Conservation (phyloP, 2,797 vertebrate species). For the Onychomys torridus region DNA sequence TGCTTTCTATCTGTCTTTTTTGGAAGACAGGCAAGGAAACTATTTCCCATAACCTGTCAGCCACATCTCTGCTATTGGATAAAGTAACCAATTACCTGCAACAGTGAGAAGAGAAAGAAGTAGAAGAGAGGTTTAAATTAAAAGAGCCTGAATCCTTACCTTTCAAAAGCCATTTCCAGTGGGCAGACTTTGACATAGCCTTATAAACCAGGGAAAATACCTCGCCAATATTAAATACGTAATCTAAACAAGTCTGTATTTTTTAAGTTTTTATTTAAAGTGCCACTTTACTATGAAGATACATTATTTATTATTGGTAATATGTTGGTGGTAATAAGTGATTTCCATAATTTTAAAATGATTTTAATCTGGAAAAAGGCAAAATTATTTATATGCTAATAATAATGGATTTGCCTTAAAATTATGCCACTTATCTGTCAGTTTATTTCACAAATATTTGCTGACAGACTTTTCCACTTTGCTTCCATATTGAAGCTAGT, state of each 20-base stretch:
- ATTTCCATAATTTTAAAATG: slow-evolving; percentile 45
- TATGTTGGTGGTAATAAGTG: not conserved
- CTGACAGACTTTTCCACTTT: not conserved
- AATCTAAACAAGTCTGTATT: not conserved
- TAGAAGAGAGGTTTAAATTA: not conserved
- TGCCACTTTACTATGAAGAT: slow-evolving; percentile 35
- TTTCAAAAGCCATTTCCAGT: not conserved
- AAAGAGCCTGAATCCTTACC: not conserved
- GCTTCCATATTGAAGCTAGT: not conserved
- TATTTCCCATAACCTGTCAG: not conserved
- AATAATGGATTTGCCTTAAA: not conserved
- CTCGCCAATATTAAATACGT: not conserved
- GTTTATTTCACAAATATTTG: slow-evolving; percentile 35
- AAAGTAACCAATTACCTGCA: not conserved
- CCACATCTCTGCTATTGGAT: not conserved
- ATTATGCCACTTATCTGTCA: slow-evolving; percentile 5
- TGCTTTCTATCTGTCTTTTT: not conserved
- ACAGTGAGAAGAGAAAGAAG: not conserved
- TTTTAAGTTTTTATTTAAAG: slow-evolving; percentile 13
- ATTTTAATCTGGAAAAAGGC: slow-evolving; percentile 26
- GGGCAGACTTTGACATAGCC: not conserved
- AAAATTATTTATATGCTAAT: slow-evolving; percentile 40
- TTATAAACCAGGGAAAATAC: slow-evolving; percentile 36
- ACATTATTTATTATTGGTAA: not conserved
- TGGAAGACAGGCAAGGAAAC: slow-evolving; percentile 16